Evolutionary conservation across 2,797 vertebrate genomes (phyloP).

Genomic region (Gymnocypris eckloni): DNA sequence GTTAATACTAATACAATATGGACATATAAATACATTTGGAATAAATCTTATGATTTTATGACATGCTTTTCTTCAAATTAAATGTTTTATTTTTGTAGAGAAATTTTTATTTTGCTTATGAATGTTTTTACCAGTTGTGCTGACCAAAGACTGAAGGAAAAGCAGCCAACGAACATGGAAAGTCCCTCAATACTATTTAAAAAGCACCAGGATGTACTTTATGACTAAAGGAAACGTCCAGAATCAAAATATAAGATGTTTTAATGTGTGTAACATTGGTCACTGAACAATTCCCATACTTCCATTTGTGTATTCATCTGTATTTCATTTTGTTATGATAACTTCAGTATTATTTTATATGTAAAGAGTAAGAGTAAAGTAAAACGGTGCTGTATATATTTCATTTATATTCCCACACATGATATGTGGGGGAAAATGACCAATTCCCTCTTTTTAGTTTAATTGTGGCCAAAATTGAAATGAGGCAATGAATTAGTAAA

Average conservation of each 20-base stretch:
- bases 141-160: background rate
- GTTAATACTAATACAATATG: background rate
- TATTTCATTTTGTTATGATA: background rate
- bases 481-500: background rate
- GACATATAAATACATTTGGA: background rate
- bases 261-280: background rate
- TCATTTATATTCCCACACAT: background rate
- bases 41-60: background rate
- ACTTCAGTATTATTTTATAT: background rate
- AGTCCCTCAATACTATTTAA: background rate
- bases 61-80: background rate
- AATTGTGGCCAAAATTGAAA: background rate
- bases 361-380: background rate
- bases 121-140: background rate
- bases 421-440: background rate
- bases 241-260: background rate
- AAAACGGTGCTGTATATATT: background rate
- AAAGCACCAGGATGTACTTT: background rate
- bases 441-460: background rate
- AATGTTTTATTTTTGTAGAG: background rate
- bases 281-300: background rate
- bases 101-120: background rate
- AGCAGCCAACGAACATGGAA: background rate
- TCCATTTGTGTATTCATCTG: background rate
- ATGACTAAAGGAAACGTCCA: background rate